These are phyloP conservation scores for Crocodylus rhombifer DNA, from an alignment of 2,797 vertebrate species.

Conservation along the genomic window DNA sequence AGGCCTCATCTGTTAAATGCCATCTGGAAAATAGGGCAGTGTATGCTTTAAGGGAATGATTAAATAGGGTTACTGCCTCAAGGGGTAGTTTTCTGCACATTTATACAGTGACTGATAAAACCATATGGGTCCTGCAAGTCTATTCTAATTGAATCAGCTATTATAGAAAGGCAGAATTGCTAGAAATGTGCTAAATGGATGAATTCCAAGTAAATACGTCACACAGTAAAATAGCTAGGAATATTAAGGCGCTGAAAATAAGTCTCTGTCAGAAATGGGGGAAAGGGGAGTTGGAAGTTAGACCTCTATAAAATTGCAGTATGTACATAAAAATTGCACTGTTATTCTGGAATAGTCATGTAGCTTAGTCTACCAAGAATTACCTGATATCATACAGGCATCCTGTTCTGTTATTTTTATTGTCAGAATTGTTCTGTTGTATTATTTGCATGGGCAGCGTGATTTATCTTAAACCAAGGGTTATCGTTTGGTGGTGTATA, in stretches of 20 bases:
- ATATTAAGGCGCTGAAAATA: constrained; percentile 32
- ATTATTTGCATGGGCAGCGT: not conserved
- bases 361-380: not conserved
- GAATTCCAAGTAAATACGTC: constrained; percentile 67
- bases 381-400: not conserved
- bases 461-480: not conserved
- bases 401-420: not conserved
- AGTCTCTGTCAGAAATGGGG: not conserved
- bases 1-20: constrained; percentile 70
- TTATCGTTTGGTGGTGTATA: too few species aligned
- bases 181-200: constrained; percentile 67
- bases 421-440: constrained; percentile 19
- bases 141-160: constrained; percentile 70
- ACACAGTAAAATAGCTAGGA: not conserved
- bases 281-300: not conserved
- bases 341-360: not conserved
- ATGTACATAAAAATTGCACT: not conserved
- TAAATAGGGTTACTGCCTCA: constrained; percentile 66
- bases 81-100: constrained; percentile 65
- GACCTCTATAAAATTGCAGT: not conserved
- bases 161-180: constrained; percentile 62
- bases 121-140: constrained; percentile 67
- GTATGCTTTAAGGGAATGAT: constrained; percentile 66
- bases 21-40: constrained; percentile 73
- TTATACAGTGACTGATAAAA: constrained; percentile 71